Conservation (phyloP, 2,888 invertebrate genomes). For the Spicauda simplicius region DNA sequence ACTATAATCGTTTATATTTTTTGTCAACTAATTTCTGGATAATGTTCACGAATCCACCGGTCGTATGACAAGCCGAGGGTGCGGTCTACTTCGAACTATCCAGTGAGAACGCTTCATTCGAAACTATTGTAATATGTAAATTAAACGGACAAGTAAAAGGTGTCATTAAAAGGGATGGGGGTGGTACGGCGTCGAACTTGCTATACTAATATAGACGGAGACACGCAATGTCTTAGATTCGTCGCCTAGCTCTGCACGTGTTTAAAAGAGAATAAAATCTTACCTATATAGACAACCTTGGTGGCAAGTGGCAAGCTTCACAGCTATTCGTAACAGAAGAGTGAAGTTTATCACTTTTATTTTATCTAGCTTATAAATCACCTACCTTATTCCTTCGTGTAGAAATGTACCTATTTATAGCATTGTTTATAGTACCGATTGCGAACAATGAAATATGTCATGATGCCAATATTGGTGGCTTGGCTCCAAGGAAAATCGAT, state of each 20-base stretch:
- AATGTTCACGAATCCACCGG: not conserved
- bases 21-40: not conserved
- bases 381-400: not conserved
- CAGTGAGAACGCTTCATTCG: conserved; percentile 55
- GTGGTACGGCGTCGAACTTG: conserved; percentile 69
- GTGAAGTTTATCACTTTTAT: conserved; percentile 8
- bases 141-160: conserved; percentile 71
- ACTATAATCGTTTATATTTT: not conserved
- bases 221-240: conserved; percentile 62
- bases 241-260: conserved; percentile 31
- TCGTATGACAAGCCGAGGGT: conserved; percentile 40
- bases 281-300: conserved; percentile 19
- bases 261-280: conserved; percentile 19
- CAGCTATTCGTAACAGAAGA: conserved; percentile 10
- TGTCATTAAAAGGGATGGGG: conserved; percentile 69
- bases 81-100: conserved; percentile 54
- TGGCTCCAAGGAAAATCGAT: not conserved
- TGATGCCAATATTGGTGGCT: not conserved
- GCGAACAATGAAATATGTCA: not conserved
- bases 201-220: conserved; percentile 51
- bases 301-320: conserved; percentile 27
- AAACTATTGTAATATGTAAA: conserved; percentile 75
- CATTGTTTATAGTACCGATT: not conserved
- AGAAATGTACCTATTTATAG: not conserved
- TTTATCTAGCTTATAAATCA: conserved; percentile 14